Evolutionary conservation across 2,113 vertebrate species (phyloP).

Genomic region (Empidonax traillii): DNA sequence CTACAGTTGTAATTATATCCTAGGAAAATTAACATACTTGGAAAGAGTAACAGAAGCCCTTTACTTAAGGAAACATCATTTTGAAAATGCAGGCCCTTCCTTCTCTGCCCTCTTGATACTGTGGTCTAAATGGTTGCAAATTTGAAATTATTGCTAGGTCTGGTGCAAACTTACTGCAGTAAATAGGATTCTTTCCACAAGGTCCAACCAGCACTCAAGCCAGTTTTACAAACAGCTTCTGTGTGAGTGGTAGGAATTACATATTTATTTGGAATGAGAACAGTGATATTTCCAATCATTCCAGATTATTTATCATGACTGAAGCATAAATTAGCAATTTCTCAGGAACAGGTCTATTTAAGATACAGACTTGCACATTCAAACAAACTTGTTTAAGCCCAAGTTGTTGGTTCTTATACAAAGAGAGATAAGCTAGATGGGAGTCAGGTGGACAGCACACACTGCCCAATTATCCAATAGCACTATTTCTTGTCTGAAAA

Average conservation of each 20-base stretch:
- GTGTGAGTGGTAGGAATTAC: neutral
- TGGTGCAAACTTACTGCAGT: neutral
- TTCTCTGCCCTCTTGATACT: neutral
- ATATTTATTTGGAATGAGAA: neutral
- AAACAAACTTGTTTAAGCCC: neutral
- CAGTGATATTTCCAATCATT: neutral
- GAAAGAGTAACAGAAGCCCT: neutral
- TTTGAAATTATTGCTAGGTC: neutral
- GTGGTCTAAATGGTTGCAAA: neutral
- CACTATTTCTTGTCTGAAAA: neutral
- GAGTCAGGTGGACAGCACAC: neutral
- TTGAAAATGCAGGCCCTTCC: neutral
- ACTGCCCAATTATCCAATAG: neutral
- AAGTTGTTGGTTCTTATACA: neutral
- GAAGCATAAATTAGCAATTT: neutral
- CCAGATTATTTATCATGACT: neutral
- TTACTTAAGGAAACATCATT: neutral
- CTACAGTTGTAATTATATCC: neutral
- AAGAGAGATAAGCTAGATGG: neutral
- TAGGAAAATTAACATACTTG: neutral
- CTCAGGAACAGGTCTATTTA: neutral
- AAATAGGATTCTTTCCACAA: neutral
- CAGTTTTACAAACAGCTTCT: neutral
- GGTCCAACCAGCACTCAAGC: neutral
- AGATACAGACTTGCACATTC: neutral